Percentiles rank a stretch among this genome's conserved stretches.
Evolutionary conservation across 2,797 vertebrate species (phyloP).

Genomic region (Percopsis omiscomaycus): DNA sequence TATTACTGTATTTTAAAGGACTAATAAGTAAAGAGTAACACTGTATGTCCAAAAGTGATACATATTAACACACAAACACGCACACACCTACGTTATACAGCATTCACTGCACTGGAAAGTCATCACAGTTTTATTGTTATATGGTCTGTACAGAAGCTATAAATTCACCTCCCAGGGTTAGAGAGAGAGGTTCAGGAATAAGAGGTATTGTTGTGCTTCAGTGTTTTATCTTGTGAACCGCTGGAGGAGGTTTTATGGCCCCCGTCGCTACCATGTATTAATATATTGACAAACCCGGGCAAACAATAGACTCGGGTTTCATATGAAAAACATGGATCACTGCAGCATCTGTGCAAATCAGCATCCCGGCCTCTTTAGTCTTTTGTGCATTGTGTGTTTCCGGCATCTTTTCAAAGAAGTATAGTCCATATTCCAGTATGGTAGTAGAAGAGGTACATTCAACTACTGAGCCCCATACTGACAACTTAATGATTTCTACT

Average conservation of each 20-base stretch:
- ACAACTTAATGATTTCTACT: constrained; percentile 70
- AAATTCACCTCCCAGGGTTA: constrained; percentile 5
- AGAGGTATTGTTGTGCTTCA: constrained; percentile 33
- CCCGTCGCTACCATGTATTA: constrained; percentile 56
- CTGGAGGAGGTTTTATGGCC: constrained; percentile 48
- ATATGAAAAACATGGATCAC: constrained; percentile 68
- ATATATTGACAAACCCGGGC: constrained; percentile 61
- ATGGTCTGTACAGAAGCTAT: constrained; percentile 22
- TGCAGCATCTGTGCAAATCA: constrained; percentile 42
- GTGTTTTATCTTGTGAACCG: constrained; percentile 30
- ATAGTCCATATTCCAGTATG: constrained; percentile 33
- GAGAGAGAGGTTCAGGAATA: constrained; percentile 6
- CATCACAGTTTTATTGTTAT: constrained; percentile 6
- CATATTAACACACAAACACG: constrained; percentile 11
- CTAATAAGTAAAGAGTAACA: too few species aligned
- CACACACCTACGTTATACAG: too few species aligned
- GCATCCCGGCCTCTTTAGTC: constrained; percentile 17
- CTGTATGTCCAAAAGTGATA: background rate
- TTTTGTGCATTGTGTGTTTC: constrained; percentile 3
- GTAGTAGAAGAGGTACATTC: constrained; percentile 33
- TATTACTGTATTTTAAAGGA: too few species aligned
- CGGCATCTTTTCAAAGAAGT: constrained; percentile 7
- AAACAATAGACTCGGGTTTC: constrained; percentile 51
- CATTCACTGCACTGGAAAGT: background rate
- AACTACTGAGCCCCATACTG: constrained; percentile 41